These are phyloP conservation scores for Panthera leo DNA, from an alignment of 2,113 vertebrate genomes.

Conservation along the genomic window DNA sequence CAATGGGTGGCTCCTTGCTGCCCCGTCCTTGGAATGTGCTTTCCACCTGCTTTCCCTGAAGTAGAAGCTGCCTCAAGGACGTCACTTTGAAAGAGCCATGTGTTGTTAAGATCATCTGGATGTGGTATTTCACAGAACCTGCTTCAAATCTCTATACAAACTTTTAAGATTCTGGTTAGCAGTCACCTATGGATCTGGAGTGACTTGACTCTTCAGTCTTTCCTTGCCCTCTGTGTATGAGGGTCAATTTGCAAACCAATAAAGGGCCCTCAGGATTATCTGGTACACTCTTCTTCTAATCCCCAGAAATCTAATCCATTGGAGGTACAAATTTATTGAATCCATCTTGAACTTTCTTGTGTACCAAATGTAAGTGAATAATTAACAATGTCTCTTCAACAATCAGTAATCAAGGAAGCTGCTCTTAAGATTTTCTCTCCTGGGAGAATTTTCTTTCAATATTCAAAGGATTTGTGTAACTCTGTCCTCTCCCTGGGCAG, in stretches of 20 bases:
- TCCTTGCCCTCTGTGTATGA: background rate
- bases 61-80: background rate
- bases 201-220: background rate
- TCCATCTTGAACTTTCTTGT: background rate
- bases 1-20: background rate
- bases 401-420: constrained; percentile 22
- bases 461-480: background rate
- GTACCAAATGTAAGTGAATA: background rate
- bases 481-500: background rate
- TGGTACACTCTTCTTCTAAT: background rate
- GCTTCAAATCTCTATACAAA: background rate
- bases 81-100: background rate
- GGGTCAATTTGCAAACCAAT: background rate
- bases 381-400: background rate
- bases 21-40: background rate
- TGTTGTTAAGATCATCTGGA: background rate
- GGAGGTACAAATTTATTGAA: background rate
- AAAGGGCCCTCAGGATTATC: background rate
- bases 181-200: background rate
- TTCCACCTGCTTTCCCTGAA: background rate
- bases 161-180: background rate
- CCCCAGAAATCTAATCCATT: background rate
- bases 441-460: constrained; percentile 20
- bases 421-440: background rate
- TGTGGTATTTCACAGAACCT: background rate